These are phyloP conservation scores for Malurus melanocephalus DNA, from an alignment of 2,113 vertebrate species.

Conservation along the genomic window DNA sequence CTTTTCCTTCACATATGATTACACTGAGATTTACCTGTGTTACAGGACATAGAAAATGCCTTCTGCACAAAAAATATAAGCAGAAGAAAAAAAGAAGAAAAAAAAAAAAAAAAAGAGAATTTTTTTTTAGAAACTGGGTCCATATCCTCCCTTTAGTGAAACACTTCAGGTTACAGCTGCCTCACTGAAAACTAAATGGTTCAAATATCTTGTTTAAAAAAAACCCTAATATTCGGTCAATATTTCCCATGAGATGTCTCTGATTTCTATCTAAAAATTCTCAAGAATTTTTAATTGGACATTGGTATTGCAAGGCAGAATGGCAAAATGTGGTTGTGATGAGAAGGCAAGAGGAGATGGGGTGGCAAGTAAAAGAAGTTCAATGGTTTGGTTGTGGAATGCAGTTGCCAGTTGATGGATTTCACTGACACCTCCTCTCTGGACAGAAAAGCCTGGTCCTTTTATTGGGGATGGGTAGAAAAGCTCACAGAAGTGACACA, in stretches of 20 bases:
- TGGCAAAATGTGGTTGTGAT: not conserved
- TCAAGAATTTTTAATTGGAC: not conserved
- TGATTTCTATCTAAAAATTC: not conserved
- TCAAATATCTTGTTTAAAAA: not conserved
- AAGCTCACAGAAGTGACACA: not conserved
- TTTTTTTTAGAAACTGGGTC: not conserved
- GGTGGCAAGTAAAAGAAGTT: not conserved
- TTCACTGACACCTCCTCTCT: not conserved
- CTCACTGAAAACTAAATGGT: not conserved
- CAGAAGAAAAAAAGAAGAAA: not conserved
- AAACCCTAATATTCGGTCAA: not conserved
- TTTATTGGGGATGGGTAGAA: not conserved
- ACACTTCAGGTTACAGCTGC: not conserved
- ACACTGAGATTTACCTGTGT: constrained; percentile 9
- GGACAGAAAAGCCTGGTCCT: not conserved
- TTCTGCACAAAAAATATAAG: not conserved
- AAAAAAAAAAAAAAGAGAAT: not conserved
- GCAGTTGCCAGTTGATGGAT: not conserved
- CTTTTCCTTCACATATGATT: constrained; percentile 19
- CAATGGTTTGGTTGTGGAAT: not conserved
- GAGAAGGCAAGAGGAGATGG: not conserved
- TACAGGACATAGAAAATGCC: not conserved
- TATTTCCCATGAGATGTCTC: not conserved
- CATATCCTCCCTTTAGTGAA: not conserved
- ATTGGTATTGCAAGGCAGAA: not conserved